Evolutionary conservation across 2,888 invertebrate genomes (phyloP).

Genomic region (Amiota minor): DNA sequence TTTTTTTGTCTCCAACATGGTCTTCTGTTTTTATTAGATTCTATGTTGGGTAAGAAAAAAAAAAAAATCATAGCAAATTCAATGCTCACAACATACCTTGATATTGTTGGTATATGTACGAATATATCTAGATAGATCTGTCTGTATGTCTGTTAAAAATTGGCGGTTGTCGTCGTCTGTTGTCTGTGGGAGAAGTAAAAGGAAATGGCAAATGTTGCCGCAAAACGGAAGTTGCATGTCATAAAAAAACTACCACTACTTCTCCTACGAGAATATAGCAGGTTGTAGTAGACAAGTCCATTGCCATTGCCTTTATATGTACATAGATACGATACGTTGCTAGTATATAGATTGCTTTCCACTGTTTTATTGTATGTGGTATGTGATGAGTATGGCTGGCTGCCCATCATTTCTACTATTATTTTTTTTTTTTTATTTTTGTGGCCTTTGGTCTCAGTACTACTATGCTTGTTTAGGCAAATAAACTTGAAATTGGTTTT

Average conservation of each 20-base stretch:
- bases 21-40: conserved; percentile 24
- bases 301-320: conserved; percentile 17
- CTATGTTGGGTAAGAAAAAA: conserved; percentile 36
- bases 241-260: conserved; percentile 4
- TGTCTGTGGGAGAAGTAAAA: conserved; percentile 8
- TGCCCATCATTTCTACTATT: no score
- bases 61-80: conserved; percentile 33
- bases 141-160: conserved; percentile 42
- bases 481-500: conserved; percentile 48
- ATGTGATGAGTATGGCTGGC: no score
- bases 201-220: conserved; percentile 10
- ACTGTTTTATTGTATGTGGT: no score
- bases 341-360: no score
- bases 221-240: conserved; percentile 16
- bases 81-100: no score
- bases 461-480: conserved; percentile 42
- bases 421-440: no score
- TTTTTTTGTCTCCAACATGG: neutral
- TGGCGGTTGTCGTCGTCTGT: conserved; percentile 43
- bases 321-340: neutral
- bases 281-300: conserved; percentile 15
- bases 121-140: neutral
- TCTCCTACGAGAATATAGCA: neutral
- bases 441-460: neutral
- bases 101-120: no score